Percentiles rank a stretch among this genome's conserved stretches.
Conservation (phyloP, 1,140 invertebrate species). For the Bombyx mandarina region DNA sequence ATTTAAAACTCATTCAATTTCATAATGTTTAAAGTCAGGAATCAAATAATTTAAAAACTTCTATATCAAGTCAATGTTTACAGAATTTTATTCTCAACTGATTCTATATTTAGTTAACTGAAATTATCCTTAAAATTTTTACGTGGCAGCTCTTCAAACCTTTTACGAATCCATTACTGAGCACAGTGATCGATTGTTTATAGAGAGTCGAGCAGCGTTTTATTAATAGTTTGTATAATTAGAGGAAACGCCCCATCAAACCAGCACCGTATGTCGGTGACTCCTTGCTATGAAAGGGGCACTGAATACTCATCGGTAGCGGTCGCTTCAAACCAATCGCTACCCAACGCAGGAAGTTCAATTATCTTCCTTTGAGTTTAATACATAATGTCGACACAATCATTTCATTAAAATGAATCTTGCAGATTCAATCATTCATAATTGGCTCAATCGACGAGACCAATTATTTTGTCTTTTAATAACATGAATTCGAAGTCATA, state of each 20-base stretch:
- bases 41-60: no score
- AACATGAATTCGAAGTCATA: background rate
- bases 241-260: slow-evolving; percentile 64
- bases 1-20: no score
- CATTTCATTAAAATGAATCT: slow-evolving; percentile 65
- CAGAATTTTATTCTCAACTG: background rate
- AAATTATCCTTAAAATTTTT: background rate
- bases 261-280: slow-evolving; percentile 27
- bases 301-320: slow-evolving; percentile 26
- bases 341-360: slow-evolving; percentile 61
- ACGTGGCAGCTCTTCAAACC: background rate
- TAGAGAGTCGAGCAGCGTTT: slow-evolving; percentile 32
- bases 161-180: slow-evolving; percentile 23
- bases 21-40: no score
- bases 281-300: slow-evolving; percentile 50
- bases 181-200: slow-evolving; percentile 44
- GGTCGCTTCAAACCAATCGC: slow-evolving; percentile 42
- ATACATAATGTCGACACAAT: slow-evolving; percentile 63
- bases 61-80: no score
- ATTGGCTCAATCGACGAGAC: slow-evolving; percentile 47
- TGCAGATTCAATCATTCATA: slow-evolving; percentile 47
- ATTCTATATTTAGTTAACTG: background rate
- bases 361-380: slow-evolving; percentile 66
- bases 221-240: slow-evolving; percentile 67
- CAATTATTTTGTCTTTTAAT: slow-evolving; percentile 27